phyloP scores from a whole-genome alignment of 1,140 invertebrate genomes.

The Zaprionus tsacasi region DNA sequence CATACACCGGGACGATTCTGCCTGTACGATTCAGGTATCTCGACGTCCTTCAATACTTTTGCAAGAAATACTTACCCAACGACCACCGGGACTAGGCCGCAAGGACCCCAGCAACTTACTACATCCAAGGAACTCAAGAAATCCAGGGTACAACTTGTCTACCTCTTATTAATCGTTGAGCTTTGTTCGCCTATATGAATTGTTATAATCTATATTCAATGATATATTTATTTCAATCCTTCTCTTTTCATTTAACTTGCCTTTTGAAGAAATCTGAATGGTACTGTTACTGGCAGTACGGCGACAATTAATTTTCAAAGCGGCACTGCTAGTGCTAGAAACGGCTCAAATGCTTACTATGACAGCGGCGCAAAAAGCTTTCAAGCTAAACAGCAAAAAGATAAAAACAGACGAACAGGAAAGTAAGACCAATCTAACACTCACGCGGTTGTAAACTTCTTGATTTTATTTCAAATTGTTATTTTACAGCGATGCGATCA shows the following conservation, averaged over 20 bases:
- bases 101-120: constrained; percentile 69
- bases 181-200: not conserved
- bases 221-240: not conserved
- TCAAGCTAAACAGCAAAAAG: constrained; percentile 72
- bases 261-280: constrained; percentile 57
- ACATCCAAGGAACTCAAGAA: constrained; percentile 50
- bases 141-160: constrained; percentile 63
- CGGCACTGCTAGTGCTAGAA: constrained; percentile 57
- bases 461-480: constrained; percentile 7
- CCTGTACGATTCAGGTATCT: constrained; percentile 75
- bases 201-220: not conserved
- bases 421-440: constrained; percentile 72
- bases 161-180: not conserved
- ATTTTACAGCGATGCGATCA: constrained; percentile 84
- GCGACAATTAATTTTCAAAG: constrained; percentile 75
- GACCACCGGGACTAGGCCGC: constrained; percentile 81
- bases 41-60: constrained; percentile 76
- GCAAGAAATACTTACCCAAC: constrained; percentile 81
- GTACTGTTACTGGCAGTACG: constrained; percentile 74
- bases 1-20: constrained; percentile 60
- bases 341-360: constrained; percentile 60
- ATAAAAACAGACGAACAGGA: constrained; percentile 82
- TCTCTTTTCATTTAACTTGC: not conserved
- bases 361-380: constrained; percentile 70
- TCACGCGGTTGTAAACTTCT: not conserved